A percentile compares a stretch with the other conserved stretches of the same genome.
These are phyloP conservation scores for Fundulus diaphanus DNA, from an alignment of 2,797 vertebrate genomes.

Conservation along the genomic window DNA sequence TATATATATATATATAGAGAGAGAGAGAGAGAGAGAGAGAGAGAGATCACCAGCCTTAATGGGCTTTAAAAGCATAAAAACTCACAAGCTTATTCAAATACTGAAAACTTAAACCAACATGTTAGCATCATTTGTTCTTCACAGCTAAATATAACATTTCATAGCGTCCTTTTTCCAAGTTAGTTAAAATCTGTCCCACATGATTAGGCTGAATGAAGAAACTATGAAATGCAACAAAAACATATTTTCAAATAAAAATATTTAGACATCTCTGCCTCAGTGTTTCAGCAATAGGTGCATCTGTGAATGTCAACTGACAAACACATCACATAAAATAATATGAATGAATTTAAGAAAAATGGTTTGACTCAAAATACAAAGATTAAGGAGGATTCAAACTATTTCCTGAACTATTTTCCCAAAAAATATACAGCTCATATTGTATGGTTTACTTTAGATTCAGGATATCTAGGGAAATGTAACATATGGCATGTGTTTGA, in stretches of 20 bases:
- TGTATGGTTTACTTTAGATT: constrained; percentile 18
- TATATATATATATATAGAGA: no score
- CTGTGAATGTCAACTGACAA: background rate
- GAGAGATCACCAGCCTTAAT: no score
- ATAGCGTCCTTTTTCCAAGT: background rate
- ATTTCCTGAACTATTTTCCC: background rate
- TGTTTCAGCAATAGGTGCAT: background rate
- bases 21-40: no score
- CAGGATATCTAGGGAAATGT: constrained; percentile 53
- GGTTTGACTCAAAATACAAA: constrained; percentile 8
- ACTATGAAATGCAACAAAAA: background rate
- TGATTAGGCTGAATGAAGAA: background rate
- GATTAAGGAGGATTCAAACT: constrained; percentile 10
- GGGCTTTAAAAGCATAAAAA: no score
- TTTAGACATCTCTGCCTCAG: background rate
- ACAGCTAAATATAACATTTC: background rate
- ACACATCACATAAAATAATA: background rate
- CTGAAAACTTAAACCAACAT: background rate
- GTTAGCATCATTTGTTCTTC: background rate
- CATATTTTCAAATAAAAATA: background rate
- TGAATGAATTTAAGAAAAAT: background rate
- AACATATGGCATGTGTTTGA: constrained; percentile 66
- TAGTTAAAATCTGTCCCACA: background rate
- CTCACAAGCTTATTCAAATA: no score
- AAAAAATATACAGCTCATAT: background rate